A percentile compares a stretch with the other conserved stretches of the same genome.
phyloP scores from a whole-genome alignment of 23 tunicate genomes.

The Styela clava region DNA sequence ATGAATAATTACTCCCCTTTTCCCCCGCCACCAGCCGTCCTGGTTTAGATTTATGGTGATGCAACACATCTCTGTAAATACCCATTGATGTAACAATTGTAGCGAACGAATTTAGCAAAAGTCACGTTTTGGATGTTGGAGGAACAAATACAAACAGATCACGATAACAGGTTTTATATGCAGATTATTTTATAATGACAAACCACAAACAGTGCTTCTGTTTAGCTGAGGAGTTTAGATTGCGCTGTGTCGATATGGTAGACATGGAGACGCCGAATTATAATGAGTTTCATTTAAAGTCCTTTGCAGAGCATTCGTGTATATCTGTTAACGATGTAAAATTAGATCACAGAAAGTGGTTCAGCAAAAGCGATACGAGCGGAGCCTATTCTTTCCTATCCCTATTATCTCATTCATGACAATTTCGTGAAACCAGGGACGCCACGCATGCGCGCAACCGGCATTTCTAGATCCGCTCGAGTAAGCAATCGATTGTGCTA shows the following conservation, averaged over 20 bases:
- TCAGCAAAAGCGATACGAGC: background rate
- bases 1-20: no score
- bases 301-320: no score
- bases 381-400: conserved; percentile 27
- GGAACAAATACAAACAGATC: background rate
- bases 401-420: conserved; percentile 15
- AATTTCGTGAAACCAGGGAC: conserved; percentile 49
- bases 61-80: no score
- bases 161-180: background rate
- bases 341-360: conserved; percentile 4
- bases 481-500: conserved; percentile 8
- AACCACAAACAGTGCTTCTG: background rate
- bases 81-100: no score
- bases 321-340: background rate
- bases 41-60: no score
- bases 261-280: no score
- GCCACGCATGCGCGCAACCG: conserved; percentile 74
- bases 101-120: background rate
- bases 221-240: no score
- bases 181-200: background rate
- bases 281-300: no score
- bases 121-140: background rate
- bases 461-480: conserved; percentile 21
- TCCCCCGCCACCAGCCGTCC: no score
- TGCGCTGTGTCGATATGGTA: no score